Evolutionary conservation across 1,140 invertebrate genomes (phyloP).

Genomic region (Heliconius congener): DNA sequence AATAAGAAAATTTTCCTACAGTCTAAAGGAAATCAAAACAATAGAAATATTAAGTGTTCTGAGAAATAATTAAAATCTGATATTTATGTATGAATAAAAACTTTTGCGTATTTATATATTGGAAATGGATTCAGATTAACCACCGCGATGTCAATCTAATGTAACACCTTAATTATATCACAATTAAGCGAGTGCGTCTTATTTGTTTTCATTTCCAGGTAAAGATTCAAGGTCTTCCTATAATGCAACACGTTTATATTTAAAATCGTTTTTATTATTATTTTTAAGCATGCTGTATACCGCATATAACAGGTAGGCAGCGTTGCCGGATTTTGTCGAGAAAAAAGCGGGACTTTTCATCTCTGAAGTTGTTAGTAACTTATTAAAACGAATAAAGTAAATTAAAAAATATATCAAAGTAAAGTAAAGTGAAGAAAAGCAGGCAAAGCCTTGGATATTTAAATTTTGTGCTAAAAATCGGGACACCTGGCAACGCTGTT

Average conservation of each 20-base stretch:
- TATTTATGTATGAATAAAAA: background rate
- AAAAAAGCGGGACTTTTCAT: no score
- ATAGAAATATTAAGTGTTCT: slow-evolving; percentile 6
- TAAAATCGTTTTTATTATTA: background rate
- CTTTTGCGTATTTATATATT: slow-evolving; percentile 7
- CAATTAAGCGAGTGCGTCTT: slow-evolving; percentile 8
- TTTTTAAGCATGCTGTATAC: background rate
- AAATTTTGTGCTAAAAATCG: no score
- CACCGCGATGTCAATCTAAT: background rate
- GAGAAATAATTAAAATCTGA: slow-evolving; percentile 17
- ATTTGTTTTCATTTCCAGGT: slow-evolving; percentile 10
- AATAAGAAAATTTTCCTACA: slow-evolving; percentile 21
- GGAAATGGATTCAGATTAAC: background rate
- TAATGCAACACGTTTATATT: background rate
- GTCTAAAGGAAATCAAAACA: slow-evolving; percentile 6
- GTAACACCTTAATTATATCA: slow-evolving; percentile 6
- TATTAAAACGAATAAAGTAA: no score
- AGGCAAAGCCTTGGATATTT: no score
- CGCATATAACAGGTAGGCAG: no score
- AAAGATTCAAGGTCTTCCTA: background rate
- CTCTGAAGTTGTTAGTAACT: no score
- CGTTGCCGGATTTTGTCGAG: no score
- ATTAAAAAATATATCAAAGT: no score
- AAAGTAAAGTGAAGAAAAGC: no score
- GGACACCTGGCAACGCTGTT: no score